Conservation (phyloP, 2,113 vertebrate genomes). For the Fulmarus glacialis region DNA sequence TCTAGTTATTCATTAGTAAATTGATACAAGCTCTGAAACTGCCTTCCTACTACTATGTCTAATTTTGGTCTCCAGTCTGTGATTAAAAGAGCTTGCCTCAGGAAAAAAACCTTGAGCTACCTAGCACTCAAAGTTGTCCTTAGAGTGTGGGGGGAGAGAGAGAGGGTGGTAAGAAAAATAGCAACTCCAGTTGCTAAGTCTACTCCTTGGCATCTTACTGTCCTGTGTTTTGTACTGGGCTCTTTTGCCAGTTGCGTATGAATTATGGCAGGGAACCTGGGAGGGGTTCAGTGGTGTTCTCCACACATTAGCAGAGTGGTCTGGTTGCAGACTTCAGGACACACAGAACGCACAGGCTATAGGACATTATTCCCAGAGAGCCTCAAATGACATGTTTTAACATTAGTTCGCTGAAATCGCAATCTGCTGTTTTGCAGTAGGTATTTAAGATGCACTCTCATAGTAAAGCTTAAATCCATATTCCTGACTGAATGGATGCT, state of each 20-base stretch:
- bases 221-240: neutral
- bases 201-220: neutral
- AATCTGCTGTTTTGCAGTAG: neutral
- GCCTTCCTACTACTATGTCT: neutral
- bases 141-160: too few relatives aligned
- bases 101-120: neutral
- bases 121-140: neutral
- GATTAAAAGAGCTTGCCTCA: neutral
- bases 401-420: neutral
- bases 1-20: slow-evolving; percentile 4
- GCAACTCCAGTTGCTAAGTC: neutral
- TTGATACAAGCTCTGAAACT: neutral
- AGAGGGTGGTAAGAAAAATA: neutral
- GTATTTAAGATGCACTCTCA: neutral
- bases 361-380: neutral
- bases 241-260: neutral
- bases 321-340: neutral
- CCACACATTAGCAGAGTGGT: neutral
- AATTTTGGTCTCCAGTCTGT: neutral
- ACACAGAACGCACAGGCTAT: neutral
- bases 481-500: slow-evolving; percentile 11
- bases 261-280: neutral
- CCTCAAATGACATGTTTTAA: neutral
- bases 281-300: neutral
- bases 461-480: neutral